phyloP scores from a whole-genome alignment of 2,113 vertebrate genomes.

The Apodemus speciosus region DNA sequence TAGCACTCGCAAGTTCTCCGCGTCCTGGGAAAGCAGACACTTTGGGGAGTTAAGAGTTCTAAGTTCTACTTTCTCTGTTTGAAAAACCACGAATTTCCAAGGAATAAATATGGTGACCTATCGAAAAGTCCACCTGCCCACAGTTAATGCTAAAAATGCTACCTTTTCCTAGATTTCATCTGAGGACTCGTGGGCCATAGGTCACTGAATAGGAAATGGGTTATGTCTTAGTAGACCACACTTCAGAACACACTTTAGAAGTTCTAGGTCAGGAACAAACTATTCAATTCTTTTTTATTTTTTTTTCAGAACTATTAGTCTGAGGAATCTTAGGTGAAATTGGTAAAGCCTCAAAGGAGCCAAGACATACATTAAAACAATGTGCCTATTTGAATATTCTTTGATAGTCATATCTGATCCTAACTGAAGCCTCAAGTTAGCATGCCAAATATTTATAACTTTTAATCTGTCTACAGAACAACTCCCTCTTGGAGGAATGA shows the following conservation, averaged over 20 bases:
- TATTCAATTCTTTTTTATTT: not conserved
- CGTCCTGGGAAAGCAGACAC: no score
- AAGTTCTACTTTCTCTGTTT: not conserved
- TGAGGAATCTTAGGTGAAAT: not conserved
- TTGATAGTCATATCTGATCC: constrained; percentile 35
- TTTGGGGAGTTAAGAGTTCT: not conserved
- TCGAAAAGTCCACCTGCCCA: not conserved
- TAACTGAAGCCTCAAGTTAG: not conserved
- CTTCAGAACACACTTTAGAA: not conserved
- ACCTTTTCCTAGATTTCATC: constrained; percentile 5
- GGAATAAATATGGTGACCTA: not conserved
- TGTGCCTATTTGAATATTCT: not conserved
- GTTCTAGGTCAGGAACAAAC: not conserved
- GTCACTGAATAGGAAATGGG: not conserved
- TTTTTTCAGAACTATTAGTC: not conserved
- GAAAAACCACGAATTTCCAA: not conserved
- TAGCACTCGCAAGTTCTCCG: not conserved
- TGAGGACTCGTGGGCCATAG: not conserved
- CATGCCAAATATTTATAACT: not conserved
- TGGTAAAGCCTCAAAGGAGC: not conserved
- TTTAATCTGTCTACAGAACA: not conserved
- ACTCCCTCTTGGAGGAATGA: not conserved
- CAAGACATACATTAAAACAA: constrained; percentile 14
- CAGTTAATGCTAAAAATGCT: not conserved
- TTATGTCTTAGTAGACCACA: not conserved